Percentiles rank a stretch among this genome's conserved stretches.
These are phyloP conservation scores for Choloepus hoffmanni DNA, from an alignment of 2,113 vertebrate genomes.

Conservation along the genomic window DNA sequence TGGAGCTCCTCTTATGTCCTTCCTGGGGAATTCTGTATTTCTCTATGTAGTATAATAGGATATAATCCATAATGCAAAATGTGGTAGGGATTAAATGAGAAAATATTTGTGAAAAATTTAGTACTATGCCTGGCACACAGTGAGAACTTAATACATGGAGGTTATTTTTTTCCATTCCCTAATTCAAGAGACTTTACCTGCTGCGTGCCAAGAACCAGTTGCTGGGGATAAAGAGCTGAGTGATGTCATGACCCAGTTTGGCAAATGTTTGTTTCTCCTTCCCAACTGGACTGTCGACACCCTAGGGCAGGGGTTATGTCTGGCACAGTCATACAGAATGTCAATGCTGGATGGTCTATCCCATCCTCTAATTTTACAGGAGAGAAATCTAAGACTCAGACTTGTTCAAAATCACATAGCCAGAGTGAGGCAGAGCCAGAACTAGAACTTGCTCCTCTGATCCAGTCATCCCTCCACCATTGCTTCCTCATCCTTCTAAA, in stretches of 20 bases:
- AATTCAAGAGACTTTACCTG: not conserved
- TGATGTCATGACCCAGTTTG: not conserved
- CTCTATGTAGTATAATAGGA: not conserved
- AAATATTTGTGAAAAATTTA: not conserved
- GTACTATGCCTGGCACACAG: not conserved
- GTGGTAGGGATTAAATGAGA: not conserved
- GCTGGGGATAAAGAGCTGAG: not conserved
- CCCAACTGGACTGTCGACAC: not conserved
- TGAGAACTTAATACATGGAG: not conserved
- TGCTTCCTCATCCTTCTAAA: not conserved
- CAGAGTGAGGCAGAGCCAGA: not conserved
- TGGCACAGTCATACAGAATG: not conserved
- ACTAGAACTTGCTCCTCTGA: not conserved
- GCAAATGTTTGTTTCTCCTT: not conserved
- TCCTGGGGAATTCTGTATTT: not conserved
- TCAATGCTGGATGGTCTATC: not conserved
- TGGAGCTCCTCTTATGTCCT: not conserved
- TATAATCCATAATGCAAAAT: not conserved
- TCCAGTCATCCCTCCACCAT: not conserved
- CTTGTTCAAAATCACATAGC: not conserved
- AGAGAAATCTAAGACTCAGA: not conserved
- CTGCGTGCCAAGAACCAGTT: not conserved
- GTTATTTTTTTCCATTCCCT: not conserved
- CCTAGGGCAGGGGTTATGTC: not conserved
- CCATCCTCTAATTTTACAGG: not conserved